A percentile compares a stretch with the other conserved stretches of the same genome.
Evolutionary conservation across 2,888 invertebrate species (phyloP).

Genomic region (Taphrorychus bicolor): DNA sequence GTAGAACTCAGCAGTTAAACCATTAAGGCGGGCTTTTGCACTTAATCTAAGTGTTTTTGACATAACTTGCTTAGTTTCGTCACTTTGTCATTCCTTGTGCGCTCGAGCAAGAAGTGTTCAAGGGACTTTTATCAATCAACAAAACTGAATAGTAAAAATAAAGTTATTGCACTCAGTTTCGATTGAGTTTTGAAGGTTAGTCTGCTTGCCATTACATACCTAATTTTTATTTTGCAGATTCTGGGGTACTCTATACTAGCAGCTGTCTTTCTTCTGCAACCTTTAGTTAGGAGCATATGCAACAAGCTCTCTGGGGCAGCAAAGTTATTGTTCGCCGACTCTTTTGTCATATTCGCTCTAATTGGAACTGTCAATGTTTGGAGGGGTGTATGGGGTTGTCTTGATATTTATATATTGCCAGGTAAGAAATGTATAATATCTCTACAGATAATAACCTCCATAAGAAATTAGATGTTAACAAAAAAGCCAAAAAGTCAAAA

Average conservation of each 20-base stretch:
- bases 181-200: slow-evolving; percentile 16
- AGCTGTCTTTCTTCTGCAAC: slow-evolving; percentile 77
- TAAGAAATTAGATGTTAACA: too few species aligned
- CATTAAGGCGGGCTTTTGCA: too few species aligned
- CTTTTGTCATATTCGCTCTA: slow-evolving; percentile 78
- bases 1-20: too few species aligned
- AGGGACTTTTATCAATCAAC: too few species aligned
- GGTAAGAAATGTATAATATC: slow-evolving; percentile 60
- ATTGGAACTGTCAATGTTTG: slow-evolving; percentile 86
- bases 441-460: too few species aligned
- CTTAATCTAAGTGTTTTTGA: too few species aligned
- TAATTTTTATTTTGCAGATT: slow-evolving; percentile 68
- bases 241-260: slow-evolving; percentile 78
- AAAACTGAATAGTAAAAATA: too few species aligned
- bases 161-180: too few species aligned
- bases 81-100: too few species aligned
- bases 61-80: too few species aligned
- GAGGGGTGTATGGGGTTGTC: slow-evolving; percentile 85
- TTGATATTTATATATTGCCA: slow-evolving; percentile 81
- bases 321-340: slow-evolving; percentile 75
- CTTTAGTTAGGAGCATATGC: slow-evolving; percentile 74
- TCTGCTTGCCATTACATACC: slow-evolving; percentile 12
- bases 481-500: too few species aligned
- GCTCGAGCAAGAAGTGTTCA: too few species aligned
- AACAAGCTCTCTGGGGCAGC: slow-evolving; percentile 71